Evolutionary conservation across 2,888 invertebrate species (phyloP).

Genomic region (Drosophila borborema): DNA sequence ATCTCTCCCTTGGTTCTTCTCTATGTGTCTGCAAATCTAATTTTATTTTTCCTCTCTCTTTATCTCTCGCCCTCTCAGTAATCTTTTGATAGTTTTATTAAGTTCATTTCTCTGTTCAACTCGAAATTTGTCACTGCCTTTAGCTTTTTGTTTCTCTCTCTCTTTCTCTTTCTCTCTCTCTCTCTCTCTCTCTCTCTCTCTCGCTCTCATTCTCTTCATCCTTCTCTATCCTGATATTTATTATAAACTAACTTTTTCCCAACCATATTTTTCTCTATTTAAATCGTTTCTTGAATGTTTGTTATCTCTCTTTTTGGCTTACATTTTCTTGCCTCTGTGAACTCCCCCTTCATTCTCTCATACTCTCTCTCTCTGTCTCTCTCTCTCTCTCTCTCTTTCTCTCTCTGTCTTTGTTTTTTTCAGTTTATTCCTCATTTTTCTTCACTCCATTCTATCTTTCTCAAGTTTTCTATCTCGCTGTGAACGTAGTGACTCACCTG

Average conservation of each 20-base stretch:
- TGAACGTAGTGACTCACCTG: slow-evolving; percentile 88
- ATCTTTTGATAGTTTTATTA: too few species aligned
- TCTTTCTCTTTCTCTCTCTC: neutral
- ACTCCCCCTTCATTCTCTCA: neutral
- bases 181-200: neutral
- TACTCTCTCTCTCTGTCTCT: neutral
- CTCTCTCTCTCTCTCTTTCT: neutral
- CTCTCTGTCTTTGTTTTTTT: neutral
- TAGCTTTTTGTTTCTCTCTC: neutral
- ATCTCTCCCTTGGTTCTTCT: too few species aligned
- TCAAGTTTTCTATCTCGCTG: neutral
- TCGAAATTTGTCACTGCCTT: neutral
- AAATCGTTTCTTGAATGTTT: neutral
- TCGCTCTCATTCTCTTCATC: neutral
- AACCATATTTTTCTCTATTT: neutral
- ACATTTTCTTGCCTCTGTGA: neutral
- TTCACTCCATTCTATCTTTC: neutral
- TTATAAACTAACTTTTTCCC: too few species aligned
- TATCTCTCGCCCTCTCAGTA: too few species aligned
- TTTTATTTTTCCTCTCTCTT: neutral
- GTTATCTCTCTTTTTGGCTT: neutral
- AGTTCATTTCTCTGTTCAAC: too few species aligned
- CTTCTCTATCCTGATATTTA: neutral
- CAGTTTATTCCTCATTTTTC: neutral
- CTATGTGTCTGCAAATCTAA: neutral